Conservation (phyloP, 2,113 vertebrate genomes). For the Egretta garzetta region DNA sequence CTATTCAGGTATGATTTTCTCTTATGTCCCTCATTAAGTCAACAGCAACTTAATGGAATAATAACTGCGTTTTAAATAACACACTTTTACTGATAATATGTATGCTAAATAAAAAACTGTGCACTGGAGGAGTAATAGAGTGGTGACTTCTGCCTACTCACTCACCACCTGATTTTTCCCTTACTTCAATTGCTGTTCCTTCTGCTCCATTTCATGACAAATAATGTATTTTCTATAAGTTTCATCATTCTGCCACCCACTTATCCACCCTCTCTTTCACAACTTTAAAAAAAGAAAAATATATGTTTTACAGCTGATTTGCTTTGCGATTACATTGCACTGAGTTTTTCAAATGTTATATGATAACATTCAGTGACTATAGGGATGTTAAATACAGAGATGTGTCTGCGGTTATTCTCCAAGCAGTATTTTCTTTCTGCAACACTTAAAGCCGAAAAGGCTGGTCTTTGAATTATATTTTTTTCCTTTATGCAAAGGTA, state of each 20-base stretch:
- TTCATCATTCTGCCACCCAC: slow-evolving; percentile 65
- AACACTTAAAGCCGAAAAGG: neutral
- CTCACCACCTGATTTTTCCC: neutral
- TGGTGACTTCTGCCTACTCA: slow-evolving; percentile 53
- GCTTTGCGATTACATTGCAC: slow-evolving; percentile 11
- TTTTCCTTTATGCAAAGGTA: neutral
- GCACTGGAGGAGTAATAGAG: slow-evolving; percentile 37
- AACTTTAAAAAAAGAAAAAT: slow-evolving; percentile 67
- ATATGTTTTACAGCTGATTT: slow-evolving; percentile 38
- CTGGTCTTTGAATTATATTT: neutral
- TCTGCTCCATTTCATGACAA: slow-evolving; percentile 55
- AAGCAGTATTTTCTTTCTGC: neutral
- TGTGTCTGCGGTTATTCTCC: neutral
- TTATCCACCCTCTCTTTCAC: slow-evolving; percentile 58
- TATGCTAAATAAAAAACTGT: slow-evolving; percentile 13
- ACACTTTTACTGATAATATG: neutral
- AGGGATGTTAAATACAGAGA: neutral
- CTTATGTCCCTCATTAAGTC: neutral
- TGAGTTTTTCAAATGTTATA: slow-evolving; percentile 12
- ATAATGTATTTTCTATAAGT: slow-evolving; percentile 48
- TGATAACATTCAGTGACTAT: neutral
- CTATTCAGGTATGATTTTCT: neutral
- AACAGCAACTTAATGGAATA: slow-evolving; percentile 42
- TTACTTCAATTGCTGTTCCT: slow-evolving; percentile 31
- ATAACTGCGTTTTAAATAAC: slow-evolving; percentile 13